These are phyloP conservation scores for Aspidiotus rigidus DNA, from an alignment of 2,888 invertebrate genomes.

Conservation along the genomic window DNA sequence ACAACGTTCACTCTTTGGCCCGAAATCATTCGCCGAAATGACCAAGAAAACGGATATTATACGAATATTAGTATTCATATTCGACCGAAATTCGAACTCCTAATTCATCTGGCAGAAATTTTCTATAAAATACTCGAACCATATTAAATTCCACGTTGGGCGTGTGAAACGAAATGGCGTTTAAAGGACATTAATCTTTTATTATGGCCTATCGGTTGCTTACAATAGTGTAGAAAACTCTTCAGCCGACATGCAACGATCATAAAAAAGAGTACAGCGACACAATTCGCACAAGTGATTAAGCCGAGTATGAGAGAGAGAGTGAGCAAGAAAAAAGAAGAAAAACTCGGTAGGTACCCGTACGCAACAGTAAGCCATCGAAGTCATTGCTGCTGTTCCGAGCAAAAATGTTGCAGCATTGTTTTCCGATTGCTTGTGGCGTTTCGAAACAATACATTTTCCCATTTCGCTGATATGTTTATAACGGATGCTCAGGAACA, in stretches of 20 bases:
- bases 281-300: conserved; percentile 2
- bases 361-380: no score
- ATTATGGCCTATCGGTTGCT: neutral
- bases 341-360: neutral
- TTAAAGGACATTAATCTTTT: neutral
- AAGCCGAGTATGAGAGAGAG: neutral
- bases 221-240: no score
- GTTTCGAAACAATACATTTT: neutral
- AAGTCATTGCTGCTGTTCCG: no score
- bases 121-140: neutral
- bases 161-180: neutral
- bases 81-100: neutral
- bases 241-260: no score
- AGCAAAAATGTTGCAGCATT: no score
- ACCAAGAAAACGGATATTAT: conserved; percentile 4
- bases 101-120: neutral
- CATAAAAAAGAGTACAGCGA: no score
- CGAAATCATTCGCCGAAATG: conserved; percentile 1
- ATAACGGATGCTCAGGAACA: conserved; percentile 8
- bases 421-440: no score
- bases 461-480: neutral
- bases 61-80: conserved; percentile 2
- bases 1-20: neutral
- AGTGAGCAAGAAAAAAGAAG: neutral
- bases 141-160: conserved; percentile 4